phyloP scores from a whole-genome alignment of 1,140 invertebrate genomes.

The Mycetomoellerius zeteki region DNA sequence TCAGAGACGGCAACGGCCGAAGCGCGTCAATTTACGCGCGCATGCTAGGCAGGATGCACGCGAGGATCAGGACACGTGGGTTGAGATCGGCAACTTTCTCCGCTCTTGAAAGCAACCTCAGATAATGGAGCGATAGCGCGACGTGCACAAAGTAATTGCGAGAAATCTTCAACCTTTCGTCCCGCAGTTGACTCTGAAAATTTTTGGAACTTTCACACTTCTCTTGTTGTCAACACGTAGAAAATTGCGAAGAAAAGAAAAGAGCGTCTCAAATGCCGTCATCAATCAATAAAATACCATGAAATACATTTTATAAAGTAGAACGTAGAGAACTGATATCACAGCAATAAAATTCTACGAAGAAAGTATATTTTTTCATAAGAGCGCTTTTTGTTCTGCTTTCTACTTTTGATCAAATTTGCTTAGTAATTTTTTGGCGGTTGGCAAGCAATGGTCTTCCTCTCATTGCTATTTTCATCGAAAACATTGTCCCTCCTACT shows the following conservation, averaged over 20 bases:
- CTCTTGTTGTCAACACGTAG: not conserved
- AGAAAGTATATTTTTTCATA: not conserved
- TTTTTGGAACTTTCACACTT: not conserved
- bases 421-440: constrained; percentile 20
- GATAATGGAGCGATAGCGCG: not conserved
- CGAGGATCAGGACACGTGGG: constrained; percentile 7
- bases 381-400: not conserved
- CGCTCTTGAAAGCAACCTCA: not conserved
- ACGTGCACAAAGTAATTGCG: not conserved
- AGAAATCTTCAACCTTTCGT: not conserved
- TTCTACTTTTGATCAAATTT: constrained; percentile 9
- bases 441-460: not conserved
- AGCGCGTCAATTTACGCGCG: constrained; percentile 40
- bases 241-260: not conserved
- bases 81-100: not conserved
- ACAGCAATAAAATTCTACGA: not conserved
- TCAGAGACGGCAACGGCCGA: constrained; percentile 23
- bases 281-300: not conserved
- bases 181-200: not conserved
- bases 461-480: constrained; percentile 7
- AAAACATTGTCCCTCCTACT: not conserved
- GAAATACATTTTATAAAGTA: not conserved
- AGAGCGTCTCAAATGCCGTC: not conserved
- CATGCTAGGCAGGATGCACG: not conserved
- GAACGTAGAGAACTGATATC: not conserved